Evolutionary conservation across 2,888 invertebrate genomes (phyloP), one percentile per base, ranked within the genome.

Genomic region (Pogonocherus hispidulus): DNA sequence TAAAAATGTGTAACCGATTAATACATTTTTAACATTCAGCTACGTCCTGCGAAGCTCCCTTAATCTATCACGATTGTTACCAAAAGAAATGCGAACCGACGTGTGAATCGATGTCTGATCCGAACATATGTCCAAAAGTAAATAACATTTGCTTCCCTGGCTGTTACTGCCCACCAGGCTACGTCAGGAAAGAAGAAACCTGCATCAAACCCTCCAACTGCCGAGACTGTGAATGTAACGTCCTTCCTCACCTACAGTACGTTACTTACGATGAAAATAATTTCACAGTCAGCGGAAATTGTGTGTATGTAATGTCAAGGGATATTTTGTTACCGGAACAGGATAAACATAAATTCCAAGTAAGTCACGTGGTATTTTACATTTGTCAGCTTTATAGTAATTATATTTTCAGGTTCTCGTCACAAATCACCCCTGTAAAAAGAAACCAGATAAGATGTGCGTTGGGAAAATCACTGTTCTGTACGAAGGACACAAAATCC

Each of bases 51-150:
- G 90, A 92, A 0, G 82, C 92, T 0, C 94, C 94, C 0, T 87
- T 95, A 52, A 91, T 94, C n/a, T 93, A 94, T 84, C 90, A 91
- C 77, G 95, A 95, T 83, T 95, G 95, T 83, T 95, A 91, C 86
- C 91, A 92, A 77, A 89, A 90, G 65, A 88, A 90, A 66, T 96
- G 96, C 84, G 94, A 95, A 83, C 90, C 92, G 1, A 90, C 92
- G 0, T 97, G 97, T 82, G 88, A 90, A 49, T 89, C 90, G 59
- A 79, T 90, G 27, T 82, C 88, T 55, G 87, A 89, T 69, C 84
- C 87, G 11, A 88, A 89, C 54, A 85, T 88, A 0, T 94, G 94
- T 74, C 90, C 92, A 0, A 82, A 87, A 18, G 86, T 90, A 70
- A 88, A 89, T 14, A 90, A 92, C 35, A 88, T 89, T 49, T 95